These are phyloP conservation scores for Oreochromis niloticus DNA, from an alignment of 2,113 vertebrate species.

Conservation along the genomic window DNA sequence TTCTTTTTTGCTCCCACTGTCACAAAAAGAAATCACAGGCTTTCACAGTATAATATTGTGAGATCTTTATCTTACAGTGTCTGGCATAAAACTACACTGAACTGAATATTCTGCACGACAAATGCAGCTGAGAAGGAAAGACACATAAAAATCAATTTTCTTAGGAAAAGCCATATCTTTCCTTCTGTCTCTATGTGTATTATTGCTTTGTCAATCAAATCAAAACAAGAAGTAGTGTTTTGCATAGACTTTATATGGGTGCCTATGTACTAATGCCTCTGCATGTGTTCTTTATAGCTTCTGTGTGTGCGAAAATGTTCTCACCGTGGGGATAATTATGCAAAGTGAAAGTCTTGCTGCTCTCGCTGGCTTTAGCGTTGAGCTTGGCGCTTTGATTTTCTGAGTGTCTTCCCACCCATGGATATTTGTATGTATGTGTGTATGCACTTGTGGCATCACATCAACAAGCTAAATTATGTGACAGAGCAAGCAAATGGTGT, in stretches of 20 bases:
- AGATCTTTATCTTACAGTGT: not conserved
- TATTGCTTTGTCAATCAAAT: not conserved
- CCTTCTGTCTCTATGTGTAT: not conserved
- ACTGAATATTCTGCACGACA: not conserved
- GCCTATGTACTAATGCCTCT: not conserved
- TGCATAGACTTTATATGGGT: not conserved
- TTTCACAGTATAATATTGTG: not conserved
- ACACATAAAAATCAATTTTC: not conserved
- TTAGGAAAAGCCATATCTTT: not conserved
- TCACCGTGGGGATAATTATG: conserved; percentile 25
- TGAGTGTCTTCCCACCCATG: conserved; percentile 15
- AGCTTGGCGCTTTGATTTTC: conserved; percentile 26
- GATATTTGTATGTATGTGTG: not conserved
- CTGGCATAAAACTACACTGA: not conserved
- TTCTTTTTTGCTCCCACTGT: not conserved
- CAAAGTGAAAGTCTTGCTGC: conserved; percentile 30
- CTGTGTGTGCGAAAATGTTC: not conserved
- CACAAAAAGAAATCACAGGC: not conserved
- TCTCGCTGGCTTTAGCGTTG: conserved; percentile 6
- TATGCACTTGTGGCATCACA: conserved; percentile 16
- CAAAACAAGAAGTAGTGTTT: not conserved
- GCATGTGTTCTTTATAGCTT: not conserved
- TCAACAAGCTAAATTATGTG: conserved; percentile 27
- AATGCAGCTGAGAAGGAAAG: not conserved
- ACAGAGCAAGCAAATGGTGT: conserved; percentile 20